Evolutionary conservation across 2,797 vertebrate species (phyloP).

Genomic region (Sebastes vulpes): DNA sequence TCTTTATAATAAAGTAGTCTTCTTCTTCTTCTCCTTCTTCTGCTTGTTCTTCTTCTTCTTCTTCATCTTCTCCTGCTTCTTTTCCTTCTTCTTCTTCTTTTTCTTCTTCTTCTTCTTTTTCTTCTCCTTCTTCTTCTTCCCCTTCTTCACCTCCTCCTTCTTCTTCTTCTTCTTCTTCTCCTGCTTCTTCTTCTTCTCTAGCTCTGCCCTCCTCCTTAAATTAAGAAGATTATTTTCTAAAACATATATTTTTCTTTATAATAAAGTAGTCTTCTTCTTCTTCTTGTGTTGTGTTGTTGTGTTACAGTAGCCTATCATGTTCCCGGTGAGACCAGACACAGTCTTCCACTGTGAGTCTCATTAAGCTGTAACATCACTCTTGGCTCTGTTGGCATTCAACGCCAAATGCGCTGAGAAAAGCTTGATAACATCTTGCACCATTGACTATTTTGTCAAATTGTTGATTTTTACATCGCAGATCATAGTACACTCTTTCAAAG

Average conservation of each 20-base stretch:
- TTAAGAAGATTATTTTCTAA: too few species aligned
- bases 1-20: too few species aligned
- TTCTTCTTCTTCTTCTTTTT: too few species aligned
- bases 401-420: not conserved
- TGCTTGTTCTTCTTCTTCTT: too few species aligned
- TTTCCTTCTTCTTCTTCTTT: accelerated
- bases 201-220: too few species aligned
- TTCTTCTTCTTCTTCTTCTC: accelerated
- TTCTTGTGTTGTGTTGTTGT: too few species aligned
- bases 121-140: accelerated
- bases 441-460: slow-evolving; percentile 27
- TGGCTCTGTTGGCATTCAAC: not conserved
- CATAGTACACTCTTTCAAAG: slow-evolving; percentile 42
- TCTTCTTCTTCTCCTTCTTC: too few species aligned
- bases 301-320: not conserved
- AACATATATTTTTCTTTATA: too few species aligned
- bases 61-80: accelerated
- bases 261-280: too few species aligned
- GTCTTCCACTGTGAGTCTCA: not conserved
- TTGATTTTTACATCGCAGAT: slow-evolving; percentile 10
- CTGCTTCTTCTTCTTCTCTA: too few species aligned
- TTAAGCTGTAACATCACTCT: slow-evolving; percentile 11
- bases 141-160: accelerated
- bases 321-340: not conserved
- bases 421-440: not conserved